Percentiles rank a stretch among this genome's conserved stretches.
phyloP scores from a whole-genome alignment of 2,888 invertebrate species.

The Cantharis nigra region DNA sequence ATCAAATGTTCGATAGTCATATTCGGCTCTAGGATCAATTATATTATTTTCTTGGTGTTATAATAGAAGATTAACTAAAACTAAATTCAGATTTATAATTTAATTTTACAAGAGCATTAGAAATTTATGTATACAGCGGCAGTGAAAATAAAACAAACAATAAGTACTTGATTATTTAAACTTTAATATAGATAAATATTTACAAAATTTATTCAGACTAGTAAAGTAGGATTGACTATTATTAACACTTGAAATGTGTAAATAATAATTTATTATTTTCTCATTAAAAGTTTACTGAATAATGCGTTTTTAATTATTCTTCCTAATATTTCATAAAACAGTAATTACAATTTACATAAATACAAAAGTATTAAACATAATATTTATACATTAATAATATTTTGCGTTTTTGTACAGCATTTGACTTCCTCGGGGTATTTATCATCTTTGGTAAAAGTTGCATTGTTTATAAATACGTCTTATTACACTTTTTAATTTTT shows the following conservation, averaged over 20 bases:
- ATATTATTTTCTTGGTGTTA: too few relatives aligned
- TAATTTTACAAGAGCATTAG: not conserved
- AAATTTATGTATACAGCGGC: not conserved
- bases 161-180: not conserved
- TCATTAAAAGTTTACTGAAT: not conserved
- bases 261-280: not conserved
- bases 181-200: not conserved
- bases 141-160: not conserved
- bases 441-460: conserved; percentile 3
- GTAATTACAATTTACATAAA: not conserved
- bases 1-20: too few relatives aligned
- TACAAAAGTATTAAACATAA: not conserved
- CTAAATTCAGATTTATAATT: too few relatives aligned
- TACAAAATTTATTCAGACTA: not conserved
- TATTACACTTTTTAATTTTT: not conserved
- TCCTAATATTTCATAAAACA: not conserved
- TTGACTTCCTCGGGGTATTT: not conserved
- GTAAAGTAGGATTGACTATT: not conserved
- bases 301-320: not conserved
- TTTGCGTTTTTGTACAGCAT: not conserved
- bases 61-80: too few relatives aligned
- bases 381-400: not conserved
- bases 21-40: too few relatives aligned
- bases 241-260: not conserved
- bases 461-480: not conserved